A percentile compares a stretch with the other conserved stretches of the same genome.
Conservation (phyloP, 2,113 vertebrate genomes). For the Cardinalis cardinalis region DNA sequence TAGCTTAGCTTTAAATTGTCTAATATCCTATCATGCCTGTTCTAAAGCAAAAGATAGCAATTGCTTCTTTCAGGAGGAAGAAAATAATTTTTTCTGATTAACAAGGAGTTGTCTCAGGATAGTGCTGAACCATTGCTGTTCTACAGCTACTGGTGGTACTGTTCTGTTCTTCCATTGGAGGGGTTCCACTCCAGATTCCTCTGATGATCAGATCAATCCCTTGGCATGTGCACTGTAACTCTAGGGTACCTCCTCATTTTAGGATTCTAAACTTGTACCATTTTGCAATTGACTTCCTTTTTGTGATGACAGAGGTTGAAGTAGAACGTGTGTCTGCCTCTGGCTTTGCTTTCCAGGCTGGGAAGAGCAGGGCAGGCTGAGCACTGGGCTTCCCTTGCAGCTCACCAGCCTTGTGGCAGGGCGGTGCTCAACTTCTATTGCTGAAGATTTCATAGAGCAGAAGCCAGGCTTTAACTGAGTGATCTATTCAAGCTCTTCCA, state of each 20-base stretch:
- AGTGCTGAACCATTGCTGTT: neutral
- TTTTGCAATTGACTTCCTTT: neutral
- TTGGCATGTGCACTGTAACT: neutral
- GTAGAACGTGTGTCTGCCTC: neutral
- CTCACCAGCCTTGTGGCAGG: accelerated
- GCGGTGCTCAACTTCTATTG: accelerated
- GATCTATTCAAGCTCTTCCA: neutral
- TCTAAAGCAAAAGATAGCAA: neutral
- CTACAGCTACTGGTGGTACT: neutral
- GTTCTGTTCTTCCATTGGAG: neutral
- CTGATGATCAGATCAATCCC: neutral
- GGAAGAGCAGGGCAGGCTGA: neutral
- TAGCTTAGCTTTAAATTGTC: neutral
- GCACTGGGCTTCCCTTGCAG: accelerated
- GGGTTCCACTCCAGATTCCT: neutral
- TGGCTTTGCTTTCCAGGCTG: neutral
- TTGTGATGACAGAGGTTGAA: neutral
- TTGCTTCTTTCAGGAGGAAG: neutral
- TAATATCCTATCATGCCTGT: neutral
- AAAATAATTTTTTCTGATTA: neutral
- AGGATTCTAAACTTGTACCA: neutral
- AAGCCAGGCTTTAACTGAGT: neutral
- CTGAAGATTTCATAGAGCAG: neutral
- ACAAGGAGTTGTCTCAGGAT: neutral
- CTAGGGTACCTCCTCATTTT: neutral